A percentile compares a stretch with the other conserved stretches of the same genome.
Conservation (phyloP, 37 sponge, comb jelly and placozoan genomes). For the Mnemiopsis leidyi region DNA sequence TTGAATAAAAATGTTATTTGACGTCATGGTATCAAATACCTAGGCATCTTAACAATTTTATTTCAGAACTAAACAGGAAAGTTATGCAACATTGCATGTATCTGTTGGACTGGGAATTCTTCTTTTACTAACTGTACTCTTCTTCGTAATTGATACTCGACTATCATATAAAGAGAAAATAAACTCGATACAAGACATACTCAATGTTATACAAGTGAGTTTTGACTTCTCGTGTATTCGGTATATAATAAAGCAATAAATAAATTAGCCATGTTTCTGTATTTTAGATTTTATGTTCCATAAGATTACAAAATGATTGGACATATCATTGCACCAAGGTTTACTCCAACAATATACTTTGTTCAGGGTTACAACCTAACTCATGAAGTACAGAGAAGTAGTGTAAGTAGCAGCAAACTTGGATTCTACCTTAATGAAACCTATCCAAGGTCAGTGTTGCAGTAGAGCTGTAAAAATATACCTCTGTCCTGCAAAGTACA, state of each 20-base stretch:
- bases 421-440: slow-evolving; percentile 54
- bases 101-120: not conserved
- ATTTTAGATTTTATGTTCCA: no score
- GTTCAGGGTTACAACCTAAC: not conserved
- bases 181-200: not conserved
- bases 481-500: no score
- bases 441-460: slow-evolving; percentile 8
- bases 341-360: no score
- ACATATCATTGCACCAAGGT: no score
- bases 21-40: not conserved
- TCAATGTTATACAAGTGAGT: not conserved
- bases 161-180: not conserved
- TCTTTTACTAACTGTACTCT: not conserved
- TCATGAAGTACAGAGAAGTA: not conserved
- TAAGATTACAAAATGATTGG: no score
- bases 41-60: no score
- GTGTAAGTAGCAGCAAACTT: not conserved
- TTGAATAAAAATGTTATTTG: no score
- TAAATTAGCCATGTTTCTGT: no score
- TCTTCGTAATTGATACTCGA: not conserved
- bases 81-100: no score
- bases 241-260: no score
- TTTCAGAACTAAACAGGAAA: no score
- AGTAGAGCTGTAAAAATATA: no score
- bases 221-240: not conserved